Conservation (phyloP, 2,797 vertebrate genomes). For the Danio choprae region DNA sequence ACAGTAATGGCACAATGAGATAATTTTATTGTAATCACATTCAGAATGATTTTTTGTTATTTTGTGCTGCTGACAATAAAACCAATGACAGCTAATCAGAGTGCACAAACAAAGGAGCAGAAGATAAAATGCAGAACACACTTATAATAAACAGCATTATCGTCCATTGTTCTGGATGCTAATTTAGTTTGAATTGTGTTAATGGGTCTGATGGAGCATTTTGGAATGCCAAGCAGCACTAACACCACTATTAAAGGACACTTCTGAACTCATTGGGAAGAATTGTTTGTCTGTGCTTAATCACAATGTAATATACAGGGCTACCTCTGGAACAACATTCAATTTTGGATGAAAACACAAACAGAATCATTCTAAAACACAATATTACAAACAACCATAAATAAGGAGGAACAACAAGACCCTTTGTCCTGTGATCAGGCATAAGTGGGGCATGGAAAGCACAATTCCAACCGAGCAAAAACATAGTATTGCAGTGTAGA, state of each 20-base stretch:
- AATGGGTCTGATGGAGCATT: background rate
- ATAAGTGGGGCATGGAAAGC: background rate
- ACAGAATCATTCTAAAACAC: background rate
- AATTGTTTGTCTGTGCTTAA: background rate
- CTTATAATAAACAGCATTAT: no score
- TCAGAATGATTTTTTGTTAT: background rate
- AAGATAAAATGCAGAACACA: no score
- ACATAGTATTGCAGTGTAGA: background rate
- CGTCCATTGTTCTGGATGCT: no score
- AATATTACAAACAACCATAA: conserved; percentile 12
- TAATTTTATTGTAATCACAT: background rate
- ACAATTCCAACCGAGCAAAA: background rate
- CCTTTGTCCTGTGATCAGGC: background rate
- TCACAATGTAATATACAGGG: background rate
- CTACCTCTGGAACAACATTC: background rate
- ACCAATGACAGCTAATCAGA: background rate
- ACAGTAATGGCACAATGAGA: background rate
- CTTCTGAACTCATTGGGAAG: background rate
- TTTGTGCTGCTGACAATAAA: background rate
- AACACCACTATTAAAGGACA: background rate
- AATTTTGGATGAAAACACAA: background rate
- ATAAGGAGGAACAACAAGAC: background rate
- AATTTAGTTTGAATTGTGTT: no score
- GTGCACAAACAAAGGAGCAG: background rate
- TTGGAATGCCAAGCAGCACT: background rate